Evolutionary conservation across 2,113 vertebrate species (phyloP).

Genomic region (Mustelus asterias): DNA sequence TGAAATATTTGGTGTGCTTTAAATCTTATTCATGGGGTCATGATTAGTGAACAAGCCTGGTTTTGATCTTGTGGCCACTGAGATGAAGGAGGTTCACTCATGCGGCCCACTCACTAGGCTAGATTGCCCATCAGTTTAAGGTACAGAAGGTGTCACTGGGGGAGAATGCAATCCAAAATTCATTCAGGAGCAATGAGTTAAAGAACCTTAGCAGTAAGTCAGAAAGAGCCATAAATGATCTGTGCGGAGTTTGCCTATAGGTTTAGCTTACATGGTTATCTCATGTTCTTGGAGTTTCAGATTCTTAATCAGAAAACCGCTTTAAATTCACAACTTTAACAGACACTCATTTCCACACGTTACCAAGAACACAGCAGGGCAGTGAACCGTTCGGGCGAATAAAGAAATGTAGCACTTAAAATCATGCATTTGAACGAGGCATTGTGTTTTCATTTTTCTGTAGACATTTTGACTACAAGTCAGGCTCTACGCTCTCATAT

Average conservation of each 20-base stretch:
- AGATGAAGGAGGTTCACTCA: too few species aligned
- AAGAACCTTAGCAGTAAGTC: too few species aligned
- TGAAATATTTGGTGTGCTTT: too few species aligned
- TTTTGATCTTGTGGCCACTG: too few species aligned
- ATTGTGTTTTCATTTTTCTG: neutral
- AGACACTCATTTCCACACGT: neutral
- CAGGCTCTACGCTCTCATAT: neutral
- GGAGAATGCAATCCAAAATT: neutral
- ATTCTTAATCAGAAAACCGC: neutral
- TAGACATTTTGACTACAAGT: neutral
- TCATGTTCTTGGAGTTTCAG: neutral
- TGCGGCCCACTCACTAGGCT: too few species aligned
- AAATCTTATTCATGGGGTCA: too few species aligned
- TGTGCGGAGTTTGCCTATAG: neutral
- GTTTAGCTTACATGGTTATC: neutral
- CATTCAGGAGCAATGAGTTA: neutral
- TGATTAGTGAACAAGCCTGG: too few species aligned
- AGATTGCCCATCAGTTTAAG: too few species aligned
- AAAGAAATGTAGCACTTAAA: neutral
- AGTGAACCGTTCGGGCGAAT: neutral
- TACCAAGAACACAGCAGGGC: neutral
- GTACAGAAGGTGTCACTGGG: neutral
- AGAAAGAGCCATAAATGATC: neutral
- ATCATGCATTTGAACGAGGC: neutral
- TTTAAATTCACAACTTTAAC: neutral